A percentile compares a stretch with the other conserved stretches of the same genome.
Evolutionary conservation across 1,140 invertebrate species (phyloP).

Genomic region (Centruroides vittatus): DNA sequence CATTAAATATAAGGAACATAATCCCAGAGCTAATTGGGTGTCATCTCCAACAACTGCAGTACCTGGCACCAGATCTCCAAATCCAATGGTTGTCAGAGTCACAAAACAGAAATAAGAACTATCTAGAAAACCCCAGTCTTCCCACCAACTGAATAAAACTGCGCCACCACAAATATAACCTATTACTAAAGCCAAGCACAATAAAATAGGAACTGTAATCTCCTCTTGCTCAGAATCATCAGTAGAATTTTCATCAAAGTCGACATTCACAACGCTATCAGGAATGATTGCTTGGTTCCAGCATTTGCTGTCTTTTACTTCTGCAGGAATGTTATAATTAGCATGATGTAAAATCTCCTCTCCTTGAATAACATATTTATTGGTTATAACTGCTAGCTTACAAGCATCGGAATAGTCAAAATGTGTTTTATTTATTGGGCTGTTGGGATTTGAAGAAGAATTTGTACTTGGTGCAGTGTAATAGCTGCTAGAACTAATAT

Average conservation of each 20-base stretch:
- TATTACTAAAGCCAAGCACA: constrained; percentile 76
- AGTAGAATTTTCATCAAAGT: constrained; percentile 1
- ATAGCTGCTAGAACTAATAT: too few species aligned
- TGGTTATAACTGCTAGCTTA: constrained; percentile 2
- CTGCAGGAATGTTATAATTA: too few species aligned
- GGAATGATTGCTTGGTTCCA: too few species aligned
- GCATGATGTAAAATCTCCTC: too few species aligned
- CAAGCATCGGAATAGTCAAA: too few species aligned
- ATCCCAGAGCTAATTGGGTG: constrained; percentile 59
- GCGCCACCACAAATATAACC: constrained; percentile 83
- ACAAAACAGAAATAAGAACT: constrained; percentile 92
- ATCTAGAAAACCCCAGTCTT: constrained; percentile 77
- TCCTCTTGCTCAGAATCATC: constrained; percentile 26
- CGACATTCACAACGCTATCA: too few species aligned
- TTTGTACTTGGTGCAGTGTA: too few species aligned
- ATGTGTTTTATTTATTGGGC: too few species aligned
- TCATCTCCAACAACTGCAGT: constrained; percentile 40
- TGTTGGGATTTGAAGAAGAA: too few species aligned
- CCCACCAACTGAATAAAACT: constrained; percentile 64
- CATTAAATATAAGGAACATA: constrained; percentile 70
- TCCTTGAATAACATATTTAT: constrained; percentile 10
- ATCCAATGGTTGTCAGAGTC: constrained; percentile 55
- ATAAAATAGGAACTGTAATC: constrained; percentile 43
- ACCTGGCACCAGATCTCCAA: constrained; percentile 62
- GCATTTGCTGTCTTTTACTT: too few species aligned